Base-by-base conservation (phyloP, 2,113 vertebrate genomes). In the Synchiropus splendidus region DNA sequence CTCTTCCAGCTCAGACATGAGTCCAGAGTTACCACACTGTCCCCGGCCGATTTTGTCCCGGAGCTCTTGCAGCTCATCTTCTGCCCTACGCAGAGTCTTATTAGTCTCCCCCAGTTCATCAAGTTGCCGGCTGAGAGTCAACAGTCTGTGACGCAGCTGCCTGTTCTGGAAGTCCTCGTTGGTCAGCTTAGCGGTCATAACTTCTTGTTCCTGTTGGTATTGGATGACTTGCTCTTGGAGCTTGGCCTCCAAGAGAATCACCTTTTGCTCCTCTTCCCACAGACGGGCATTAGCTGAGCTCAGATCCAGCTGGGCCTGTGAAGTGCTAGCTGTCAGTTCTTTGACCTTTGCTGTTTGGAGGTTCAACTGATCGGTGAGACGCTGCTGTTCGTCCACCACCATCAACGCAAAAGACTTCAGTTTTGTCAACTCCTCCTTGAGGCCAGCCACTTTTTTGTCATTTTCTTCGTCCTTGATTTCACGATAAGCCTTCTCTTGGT, bases 361-460 rank as follows among this genome's bases (percentile, higher is more conserved):
- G 47, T 70, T 70, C 14, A 97, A 70, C 72, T 94, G 89, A 55
- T 89, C 86, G 0, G 89, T 86, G 42, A 95, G 85, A 53, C 80
- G 87, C 79, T 97, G 91, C 63, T 95, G 93, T 83, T 98, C 95
- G 45, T 97, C 92, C 15, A 97, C 92, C 12, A 99, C 88, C 85
- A 90, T 88, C 81, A 99, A 86, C 46, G 93, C 88, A 82, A 98
- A 97, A 2, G 94, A 91, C 74, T 95, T 98, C 40, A 98, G 81
- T 78, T 94, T 94, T 53, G 84, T 92, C 67, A 95, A 58, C 79
- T 99, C 94, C 46, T 91, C 90, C 68, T 91, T 94, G 44, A 99
- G 77, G 48, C 78, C 78, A 2, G 56, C 31, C 58, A 89, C 75
- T 71, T 85, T 93, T 57, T 80, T 87, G 45, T 80, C 85, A 77